phyloP scores from a whole-genome alignment of 2,888 invertebrate species.

The Tipula confusa region DNA sequence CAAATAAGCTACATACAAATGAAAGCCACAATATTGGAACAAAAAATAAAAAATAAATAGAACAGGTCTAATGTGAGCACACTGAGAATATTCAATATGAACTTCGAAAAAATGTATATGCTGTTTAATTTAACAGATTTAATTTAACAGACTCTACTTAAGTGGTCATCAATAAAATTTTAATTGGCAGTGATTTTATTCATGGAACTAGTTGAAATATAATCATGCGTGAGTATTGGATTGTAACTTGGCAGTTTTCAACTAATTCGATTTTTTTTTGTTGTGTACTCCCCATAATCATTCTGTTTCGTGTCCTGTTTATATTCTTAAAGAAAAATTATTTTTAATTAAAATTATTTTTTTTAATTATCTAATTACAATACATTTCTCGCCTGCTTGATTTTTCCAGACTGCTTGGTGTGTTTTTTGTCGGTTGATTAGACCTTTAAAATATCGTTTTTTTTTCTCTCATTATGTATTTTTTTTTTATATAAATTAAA shows the following conservation, averaged over 20 bases:
- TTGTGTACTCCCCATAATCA: neutral
- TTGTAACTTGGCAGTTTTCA: neutral
- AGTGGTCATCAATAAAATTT: neutral
- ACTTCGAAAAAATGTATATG: too few species aligned
- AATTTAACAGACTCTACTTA: too few species aligned
- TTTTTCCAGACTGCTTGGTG: constrained; percentile 30
- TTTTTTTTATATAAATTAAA: neutral
- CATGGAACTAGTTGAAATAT: neutral
- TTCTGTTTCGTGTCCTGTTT: constrained; percentile 30
- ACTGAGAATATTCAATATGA: too few species aligned
- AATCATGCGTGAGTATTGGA: neutral
- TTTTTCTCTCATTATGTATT: neutral
- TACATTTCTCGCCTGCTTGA: constrained; percentile 22
- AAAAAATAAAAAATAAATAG: too few species aligned
- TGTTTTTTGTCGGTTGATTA: constrained; percentile 30
- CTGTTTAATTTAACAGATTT: too few species aligned
- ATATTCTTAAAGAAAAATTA: constrained; percentile 6
- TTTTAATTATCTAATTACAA: neutral
- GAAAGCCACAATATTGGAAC: too few species aligned
- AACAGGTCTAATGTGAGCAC: too few species aligned
- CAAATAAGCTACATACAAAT: too few species aligned
- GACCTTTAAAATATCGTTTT: constrained; percentile 28
- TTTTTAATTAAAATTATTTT: neutral
- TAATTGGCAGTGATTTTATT: neutral
- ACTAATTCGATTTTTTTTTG: neutral